Evolutionary conservation across 2,797 vertebrate genomes (phyloP), one percentile per base, ranked within the genome.

Genomic region (Phyllotis vaccarum): DNA sequence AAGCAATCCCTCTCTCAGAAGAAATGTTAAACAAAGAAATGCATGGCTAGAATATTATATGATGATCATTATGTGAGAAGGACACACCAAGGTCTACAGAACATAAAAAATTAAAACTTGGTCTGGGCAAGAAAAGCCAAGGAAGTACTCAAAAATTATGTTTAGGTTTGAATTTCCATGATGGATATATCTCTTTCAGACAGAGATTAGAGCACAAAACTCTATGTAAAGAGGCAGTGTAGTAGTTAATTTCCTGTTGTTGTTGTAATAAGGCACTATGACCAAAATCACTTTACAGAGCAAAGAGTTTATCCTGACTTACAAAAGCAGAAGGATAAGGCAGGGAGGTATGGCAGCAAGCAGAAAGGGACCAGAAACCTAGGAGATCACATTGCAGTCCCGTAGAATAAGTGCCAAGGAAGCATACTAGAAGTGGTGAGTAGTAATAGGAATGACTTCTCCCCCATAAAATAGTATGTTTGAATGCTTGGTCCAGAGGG

Each of bases 21-120:
- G 87, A 70, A 27, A 19, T 13, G 40, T 27, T 1, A 70, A 31
- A 2, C 11, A 62, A 43, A 70, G 66, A 81, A 49, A 76, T 3
- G 5, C 2, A 29, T 19, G 7, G 13, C 31, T 43, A 4, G 31
- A 75, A 17, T 27, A 13, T 1, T 8, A 29, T 0, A 5, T 64
- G 13, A 37, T 40, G 16, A n/a, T n/a, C 70, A 19, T 4, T 8
- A 40, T 0, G 7, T 12, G 10, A 6, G 82, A 70, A 81, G 70
- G 54, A 34, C 3, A 12, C 0, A 6, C 14, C 62, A 27, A 64
- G 88, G 19, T 3, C 40, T 54, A 10, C 76, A 56, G 19, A 29
- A 56, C 14, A 75, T 0, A 11, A 40, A 40, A n/a, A 70, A 31
- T 43, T 22, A 27, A 49, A 60, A n/a, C 12, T 17, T 40, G n/a